phyloP scores from a whole-genome alignment of 2,888 invertebrate species.

The Malthinus flaveolus region DNA sequence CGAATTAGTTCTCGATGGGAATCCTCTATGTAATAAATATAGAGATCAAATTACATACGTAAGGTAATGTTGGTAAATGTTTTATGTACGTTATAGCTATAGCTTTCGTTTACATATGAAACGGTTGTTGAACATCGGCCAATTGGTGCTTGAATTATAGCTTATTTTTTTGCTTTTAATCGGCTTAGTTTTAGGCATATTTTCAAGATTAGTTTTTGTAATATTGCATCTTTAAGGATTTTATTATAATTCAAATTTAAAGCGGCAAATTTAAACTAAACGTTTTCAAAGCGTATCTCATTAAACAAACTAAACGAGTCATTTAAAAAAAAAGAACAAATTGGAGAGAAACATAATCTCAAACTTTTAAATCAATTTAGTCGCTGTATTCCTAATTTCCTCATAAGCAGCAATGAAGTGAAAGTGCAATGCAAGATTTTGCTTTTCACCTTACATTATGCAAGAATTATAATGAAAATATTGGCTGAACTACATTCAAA shows the following conservation, averaged over 20 bases:
- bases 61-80: constrained; percentile 66
- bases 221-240: no score
- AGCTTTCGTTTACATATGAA: no score
- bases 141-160: no score
- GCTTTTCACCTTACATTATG: constrained; percentile 21
- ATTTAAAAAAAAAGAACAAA: not conserved
- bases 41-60: constrained; percentile 76
- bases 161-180: no score
- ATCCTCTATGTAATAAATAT: constrained; percentile 79
- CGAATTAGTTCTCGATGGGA: constrained; percentile 78
- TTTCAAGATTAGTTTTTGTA: no score
- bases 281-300: no score
- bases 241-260: not conserved
- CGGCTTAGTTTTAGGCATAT: no score
- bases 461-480: no score
- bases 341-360: not conserved
- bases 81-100: not conserved
- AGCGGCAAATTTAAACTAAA: not conserved
- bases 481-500: no score
- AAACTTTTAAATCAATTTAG: not conserved
- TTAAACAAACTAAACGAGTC: no score
- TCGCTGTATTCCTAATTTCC: not conserved
- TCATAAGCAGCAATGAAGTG: constrained; percentile 1
- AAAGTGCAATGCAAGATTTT: constrained; percentile 37
- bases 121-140: no score